Base-by-base conservation (phyloP, 2,797 vertebrate species). In the Poliocrania exsul region DNA sequence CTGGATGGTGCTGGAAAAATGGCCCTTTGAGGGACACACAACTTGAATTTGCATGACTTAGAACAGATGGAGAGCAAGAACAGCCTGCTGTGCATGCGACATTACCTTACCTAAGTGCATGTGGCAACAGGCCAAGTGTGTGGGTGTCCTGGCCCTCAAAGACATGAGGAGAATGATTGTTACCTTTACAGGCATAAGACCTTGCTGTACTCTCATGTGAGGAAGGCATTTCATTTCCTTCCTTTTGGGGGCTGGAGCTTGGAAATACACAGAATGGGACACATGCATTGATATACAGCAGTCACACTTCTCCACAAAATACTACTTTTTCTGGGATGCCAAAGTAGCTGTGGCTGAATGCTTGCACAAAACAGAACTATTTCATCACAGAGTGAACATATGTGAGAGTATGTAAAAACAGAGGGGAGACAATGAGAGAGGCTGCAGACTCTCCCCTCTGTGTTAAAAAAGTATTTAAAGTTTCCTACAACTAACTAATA, bases 21-120 rank as follows among this genome's bases (percentile, higher is more conserved):
- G 85, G 90, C 65, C 85, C 86, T 91, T 31, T 88, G 94, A 94
- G 94, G 82, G 91, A 88, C 82, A 77, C 37, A 54, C 31, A 61
- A 65, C 69, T 78, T 88, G 90, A 96, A 92, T 88, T 82, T 92
- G 57, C 80, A 66, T 83, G 90, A 93, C 88, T 94, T 88, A 57
- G 80, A 96, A 90, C 95, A 97, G 96, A 96, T 95, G 91, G 92
- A 96, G 84, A 80, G 69, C 56, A 86, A 83, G 79, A 86, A 88
- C 72, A 81, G 87, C 92, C 91, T 89, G 92, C 95, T 96, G 94
- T 94, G 94, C 66, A 91, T 79, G 93, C 8, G 13, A 86, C 81
- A 93, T 79, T 93, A 69, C 62, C 87, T 96, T 96, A 88, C 80
- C 89, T 83, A 91, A 91, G 80, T 81, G 69, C 26, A 51, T 35